Base-by-base conservation (phyloP, 2,797 vertebrate species). In the Phrynocephalus forsythii region DNA sequence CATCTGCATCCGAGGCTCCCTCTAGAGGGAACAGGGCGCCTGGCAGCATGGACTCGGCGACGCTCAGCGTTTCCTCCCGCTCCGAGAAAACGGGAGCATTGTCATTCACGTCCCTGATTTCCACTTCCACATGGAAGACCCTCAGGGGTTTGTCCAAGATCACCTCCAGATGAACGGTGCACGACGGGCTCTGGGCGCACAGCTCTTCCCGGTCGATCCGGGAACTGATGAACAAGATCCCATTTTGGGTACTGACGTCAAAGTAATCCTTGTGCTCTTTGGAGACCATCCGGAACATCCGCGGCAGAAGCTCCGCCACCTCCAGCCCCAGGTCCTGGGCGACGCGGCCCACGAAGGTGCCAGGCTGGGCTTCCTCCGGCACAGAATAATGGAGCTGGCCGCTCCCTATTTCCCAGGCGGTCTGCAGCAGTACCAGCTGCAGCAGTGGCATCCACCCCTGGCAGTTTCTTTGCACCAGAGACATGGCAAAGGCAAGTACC, bases 61-160 rank as follows among this genome's bases (percentile, higher is more conserved):
- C 95, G 7, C 94, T 91, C 66, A 97, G 48, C 6, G 82, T 83
- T 81, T 95, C 90, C 5, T 90, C 81, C 33, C 63, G 85, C 1
- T 84, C 44, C 0, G 88, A 28, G 50, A 95, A 95, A 5, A 7
- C 1, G 0, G 93, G 93, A 28, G 89, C 22, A 97, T 93, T 0
- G 96, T 97, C 24, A 68, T 98, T 98, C 6, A 98, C 96, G n/a
- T 98, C 98, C 92, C 97, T 91, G 86, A 98, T 97, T 93, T 98
- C 97, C 89, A 98, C 97, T 93, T 98, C 97, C 84, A 98, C 97
- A 87, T 98, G 95, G 89, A 98, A 98, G 71, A 98, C 95, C 93
- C 98, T 97, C 93, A 98, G 87, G 0, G 98, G 98, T 90, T 96
- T 98, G 86, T 98, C 98, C 91, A 98, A 95, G 20, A 98, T 97